Evolutionary conservation across 2,113 vertebrate species (phyloP), one percentile per base, ranked within the genome.

Genomic region (Otus sunia): DNA sequence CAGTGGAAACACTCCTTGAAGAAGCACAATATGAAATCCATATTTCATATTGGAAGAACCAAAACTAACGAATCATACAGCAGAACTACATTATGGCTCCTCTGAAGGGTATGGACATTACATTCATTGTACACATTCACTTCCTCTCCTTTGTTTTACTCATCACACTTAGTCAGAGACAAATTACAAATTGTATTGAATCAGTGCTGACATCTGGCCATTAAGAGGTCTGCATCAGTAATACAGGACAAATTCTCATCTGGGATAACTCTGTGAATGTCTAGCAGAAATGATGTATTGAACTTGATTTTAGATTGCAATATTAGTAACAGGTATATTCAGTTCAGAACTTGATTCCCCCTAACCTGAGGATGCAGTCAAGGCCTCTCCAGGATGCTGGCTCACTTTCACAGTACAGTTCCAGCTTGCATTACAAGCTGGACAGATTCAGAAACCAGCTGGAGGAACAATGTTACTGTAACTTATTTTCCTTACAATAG

Each of bases 121-220:
- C 22, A 37, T 36, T 91, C 10, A 30, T 34, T 60, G 25, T 68
- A 67, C 12, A 23, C 15, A 50, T 64, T 86, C 36, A 32, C 20
- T 90, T 93, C 13, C 14, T 78, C 16, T 66, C n/a, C 36, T 55
- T 58, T 87, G 23, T 72, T 94, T 91, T 95, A 25, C 50, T 84
- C 17, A 50, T 69, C 53, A 12, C 41, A 43, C 21, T 19, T 91
- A 52, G 88, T 52, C 50, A 84, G 79, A 91, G 74, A 36, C 41
- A 92, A 90, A 88, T 69, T 58, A 9, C 55, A 64, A 76, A 39
- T 49, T 26, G 49, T 52, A 73, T 64, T 1, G 4, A 41, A 64
- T 80, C 79, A 62, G 37, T 89, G 66, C 63, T 97, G 93, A 88
- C 93, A 96, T 91, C 84, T 97, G 58, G 67, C 86, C 81, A 41